Evolutionary conservation across 2,113 vertebrate genomes (phyloP), one percentile per base, ranked within the genome.

Genomic region (Nothocercus nigrocapillus): DNA sequence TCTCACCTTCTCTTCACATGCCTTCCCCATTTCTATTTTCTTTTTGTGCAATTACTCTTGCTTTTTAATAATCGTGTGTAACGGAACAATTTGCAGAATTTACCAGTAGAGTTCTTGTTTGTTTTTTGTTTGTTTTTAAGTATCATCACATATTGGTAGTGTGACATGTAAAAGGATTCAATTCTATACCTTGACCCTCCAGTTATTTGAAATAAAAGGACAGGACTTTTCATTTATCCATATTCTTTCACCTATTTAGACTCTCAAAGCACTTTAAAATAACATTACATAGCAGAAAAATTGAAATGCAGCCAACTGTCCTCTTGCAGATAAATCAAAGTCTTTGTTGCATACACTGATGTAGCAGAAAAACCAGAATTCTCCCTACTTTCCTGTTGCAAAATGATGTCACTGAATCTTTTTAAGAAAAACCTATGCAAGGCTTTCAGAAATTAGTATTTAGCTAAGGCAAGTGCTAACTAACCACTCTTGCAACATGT

Each of bases 261-360:
- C 93, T 96, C 95, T 88, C 89, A 80, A 90, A 88, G 87, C 91
- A 38, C 93, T 85, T 70, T 22, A 95, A 93, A 95, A 95, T 90
- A 77, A 81, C 95, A 90, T 83, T 34, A 34, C 82, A 83, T 68
- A 95, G 93, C 90, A 86, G 94, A 95, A 97, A 64, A 78, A 91
- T n/a, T 94, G 96, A 93, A 96, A 93, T 58, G 91, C 93, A 86
- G 93, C 93, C 96, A 95, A 2, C 72, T 95, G 92, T 90, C 87
- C 88, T 75, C 85, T n/a, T 66, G 88, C 5, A 85, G 85, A 83
- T 56, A 94, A 94, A 96, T 38, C 59, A 28, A 83, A 95, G 76
- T 83, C 93, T 93, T 63, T 95, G 88, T 91, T 86, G 70, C 3
- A 4, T 89, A 44, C 89, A 77, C 53, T 85, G 28, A 62, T 11